Evolutionary conservation across 2,113 vertebrate genomes (phyloP).

Genomic region (Tretioscincus oriximinensis): DNA sequence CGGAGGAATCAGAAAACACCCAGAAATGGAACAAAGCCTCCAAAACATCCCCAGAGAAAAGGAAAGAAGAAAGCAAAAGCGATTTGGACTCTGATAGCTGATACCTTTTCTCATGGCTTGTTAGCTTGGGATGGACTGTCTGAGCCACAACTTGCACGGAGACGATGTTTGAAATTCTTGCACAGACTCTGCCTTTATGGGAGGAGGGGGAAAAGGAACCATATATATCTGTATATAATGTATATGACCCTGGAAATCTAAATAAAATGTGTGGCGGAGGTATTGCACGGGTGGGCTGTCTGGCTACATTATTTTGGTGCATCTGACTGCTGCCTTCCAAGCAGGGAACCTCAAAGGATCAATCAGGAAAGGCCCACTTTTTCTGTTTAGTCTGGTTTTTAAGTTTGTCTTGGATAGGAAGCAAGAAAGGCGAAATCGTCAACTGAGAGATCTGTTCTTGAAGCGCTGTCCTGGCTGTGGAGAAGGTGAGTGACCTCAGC

Average conservation of each 20-base stretch:
- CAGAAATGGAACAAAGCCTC: slow-evolving; percentile 91
- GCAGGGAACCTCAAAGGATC: slow-evolving; percentile 49
- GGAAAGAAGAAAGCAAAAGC: slow-evolving; percentile 85
- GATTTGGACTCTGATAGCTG: slow-evolving; percentile 97
- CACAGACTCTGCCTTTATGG: slow-evolving; percentile 76
- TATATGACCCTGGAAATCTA: slow-evolving; percentile 71
- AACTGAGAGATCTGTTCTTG: no score
- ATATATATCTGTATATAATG: slow-evolving; percentile 80
- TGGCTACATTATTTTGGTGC: slow-evolving; percentile 43
- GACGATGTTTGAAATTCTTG: slow-evolving; percentile 74
- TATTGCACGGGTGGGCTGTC: slow-evolving; percentile 84
- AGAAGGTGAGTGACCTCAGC: no score
- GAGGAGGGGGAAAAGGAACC: slow-evolving; percentile 54
- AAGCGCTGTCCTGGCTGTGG: no score
- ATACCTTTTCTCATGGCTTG: slow-evolving; percentile 55
- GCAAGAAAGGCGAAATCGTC: no score
- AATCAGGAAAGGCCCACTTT: not conserved
- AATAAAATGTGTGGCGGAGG: slow-evolving; percentile 77
- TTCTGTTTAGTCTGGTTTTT: not conserved
- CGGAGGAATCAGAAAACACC: slow-evolving; percentile 92
- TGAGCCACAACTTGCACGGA: slow-evolving; percentile 58
- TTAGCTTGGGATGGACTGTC: not conserved
- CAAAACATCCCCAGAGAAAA: slow-evolving; percentile 85
- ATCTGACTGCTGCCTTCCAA: slow-evolving; percentile 68
- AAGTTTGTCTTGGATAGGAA: no score